phyloP scores from a whole-genome alignment of 2,888 invertebrate genomes.

The Dione vanillae region DNA sequence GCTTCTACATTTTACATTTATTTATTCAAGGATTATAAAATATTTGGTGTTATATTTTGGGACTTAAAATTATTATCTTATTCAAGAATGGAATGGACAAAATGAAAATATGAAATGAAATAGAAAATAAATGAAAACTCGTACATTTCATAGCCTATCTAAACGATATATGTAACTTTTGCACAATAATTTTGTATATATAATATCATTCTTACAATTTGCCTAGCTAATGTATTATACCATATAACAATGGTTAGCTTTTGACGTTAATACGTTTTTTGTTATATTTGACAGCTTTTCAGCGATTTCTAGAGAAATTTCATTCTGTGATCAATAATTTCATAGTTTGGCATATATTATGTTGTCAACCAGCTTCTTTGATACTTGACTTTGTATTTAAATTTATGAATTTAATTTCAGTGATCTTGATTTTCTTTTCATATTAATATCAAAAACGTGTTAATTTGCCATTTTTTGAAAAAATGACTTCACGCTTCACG shows the following conservation, averaged over 20 bases:
- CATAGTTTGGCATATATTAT: background rate
- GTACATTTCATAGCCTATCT: slow-evolving; percentile 75
- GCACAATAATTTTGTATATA: slow-evolving; percentile 68
- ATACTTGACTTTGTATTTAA: background rate
- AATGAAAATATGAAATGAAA: slow-evolving; percentile 46
- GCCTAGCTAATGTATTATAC: slow-evolving; percentile 67
- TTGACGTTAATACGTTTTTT: slow-evolving; percentile 8
- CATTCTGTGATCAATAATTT: background rate
- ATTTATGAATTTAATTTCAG: too few relatives aligned
- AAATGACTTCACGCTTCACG: background rate
- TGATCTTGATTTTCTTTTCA: too few relatives aligned
- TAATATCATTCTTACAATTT: slow-evolving; percentile 72
- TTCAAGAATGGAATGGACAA: slow-evolving; percentile 58
- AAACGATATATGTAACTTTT: slow-evolving; percentile 65
- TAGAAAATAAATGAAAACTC: slow-evolving; percentile 52
- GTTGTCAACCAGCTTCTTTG: background rate
- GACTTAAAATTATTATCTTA: slow-evolving; percentile 70
- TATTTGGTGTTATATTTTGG: slow-evolving; percentile 70
- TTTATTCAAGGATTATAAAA: slow-evolving; percentile 61
- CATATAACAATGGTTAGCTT: slow-evolving; percentile 60
- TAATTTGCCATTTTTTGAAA: background rate
- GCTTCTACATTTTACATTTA: slow-evolving; percentile 56
- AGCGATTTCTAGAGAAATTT: background rate
- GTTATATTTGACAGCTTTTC: background rate
- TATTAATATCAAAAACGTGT: background rate